Base-by-base conservation (phyloP, 37 sponge, comb jelly and placozoan species). In the Ephydatia muelleri region DNA sequence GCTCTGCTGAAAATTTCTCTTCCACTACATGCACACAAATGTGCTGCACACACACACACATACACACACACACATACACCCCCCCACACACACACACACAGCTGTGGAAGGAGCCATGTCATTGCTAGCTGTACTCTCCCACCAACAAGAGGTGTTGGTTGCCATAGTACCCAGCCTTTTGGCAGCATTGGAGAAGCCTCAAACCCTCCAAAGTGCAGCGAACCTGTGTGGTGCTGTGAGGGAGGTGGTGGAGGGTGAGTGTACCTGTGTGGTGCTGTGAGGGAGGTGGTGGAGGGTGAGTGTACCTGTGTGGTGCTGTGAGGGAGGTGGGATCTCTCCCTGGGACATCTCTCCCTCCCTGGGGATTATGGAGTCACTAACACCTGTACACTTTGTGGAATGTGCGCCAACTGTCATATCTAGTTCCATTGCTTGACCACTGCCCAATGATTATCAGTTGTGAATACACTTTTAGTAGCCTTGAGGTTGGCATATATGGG, bases 21-120 rank as follows among this genome's bases (percentile, higher is more conserved):
- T 36, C 74, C 34, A 37, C 34, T 33, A 34, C 76, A 75, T 12
- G 25, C 76, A 75, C 76, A 35, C 76, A 4, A 26, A 73, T 37
- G 35, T 12, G 25, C 76, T 33, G 19, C 35, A 34, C 76, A 34
- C 35, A 75, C 19, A 75, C 76, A 75, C 35, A 34, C 76, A 73
- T 57, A 57, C 57, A 57, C 57, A 57, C 57, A 57, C 57, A 57
- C 57, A 57, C 57, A 57, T 21, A 57, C 76, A 75, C 35, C 33
- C 76, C 31, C 11, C 26, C 11, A 25, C 43, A 75, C 76, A 75
- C 76, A 75, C 19, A 8, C n/a, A 57, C 19, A 14, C 57, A 57
- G 57, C 57, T 57, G 26, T 12, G n/a, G 38, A 37, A 37, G 25
- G 35, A 57, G 57, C 57, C 19, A 14, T 57, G 57, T 57, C 19